Base-by-base conservation (phyloP, 2,113 vertebrate genomes). In the Pedetes capensis region DNA sequence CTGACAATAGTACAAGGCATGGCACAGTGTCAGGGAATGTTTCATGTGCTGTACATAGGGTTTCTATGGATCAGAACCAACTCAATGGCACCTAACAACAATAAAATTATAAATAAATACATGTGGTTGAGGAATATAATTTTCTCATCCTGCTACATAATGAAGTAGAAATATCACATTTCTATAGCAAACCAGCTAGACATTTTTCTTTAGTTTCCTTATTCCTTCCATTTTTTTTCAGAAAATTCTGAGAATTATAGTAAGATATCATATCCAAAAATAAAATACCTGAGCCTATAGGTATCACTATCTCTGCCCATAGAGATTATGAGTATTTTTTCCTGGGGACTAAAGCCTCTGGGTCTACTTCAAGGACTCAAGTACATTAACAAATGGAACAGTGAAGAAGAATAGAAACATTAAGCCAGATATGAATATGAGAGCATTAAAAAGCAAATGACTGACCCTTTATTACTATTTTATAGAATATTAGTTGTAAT, bases 371-470 rank as follows among this genome's bases (percentile, higher is more conserved):
- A 90, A n/a, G 39, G 72, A 75, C 34, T 83, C 39, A 10, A 55
- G 20, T 83, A 61, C 78, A 74, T 94, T 94, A 80, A 94, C 71
- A 97, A 98, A 96, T 75, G 91, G 93, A 76, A 95, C 83, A 29
- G 23, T 93, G 81, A 98, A 90, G 81, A 96, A 97, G 97, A 97
- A 88, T 47, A 25, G 55, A 64, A 79, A 59, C 27, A 37, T 76
- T 66, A 97, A 97, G 83, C 53, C 44, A 81, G 64, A 42, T 72
- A 88, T 44, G 37, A 89, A 68, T 90, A 75, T 86, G 71, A 98
- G 75, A 79, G 8, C 22, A 13, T 94, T 75, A 80, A 63, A 88
- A 97, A 84, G 74, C 57, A 75, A 76, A 25, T 13, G 34, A 47
- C 23, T 39, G 9, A 42, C 22, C 34, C 59, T 66, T 64, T 69